Conservation (phyloP, 2,888 invertebrate species). For the Drosophila kambysellisi region DNA sequence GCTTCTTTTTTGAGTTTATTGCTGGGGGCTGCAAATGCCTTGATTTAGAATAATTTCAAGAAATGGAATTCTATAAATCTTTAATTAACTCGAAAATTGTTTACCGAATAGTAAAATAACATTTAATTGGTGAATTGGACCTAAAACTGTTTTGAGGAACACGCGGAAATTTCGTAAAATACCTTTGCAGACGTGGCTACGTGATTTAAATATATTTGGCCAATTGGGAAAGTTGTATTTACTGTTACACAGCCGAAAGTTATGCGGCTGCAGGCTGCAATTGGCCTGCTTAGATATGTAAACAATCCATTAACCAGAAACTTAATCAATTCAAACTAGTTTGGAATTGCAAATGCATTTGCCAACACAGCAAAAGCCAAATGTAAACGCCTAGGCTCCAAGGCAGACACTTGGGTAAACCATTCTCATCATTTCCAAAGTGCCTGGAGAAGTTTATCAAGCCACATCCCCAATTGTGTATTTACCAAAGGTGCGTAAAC, state of each 20-base stretch:
- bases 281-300: conserved; percentile 64
- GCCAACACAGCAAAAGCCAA: conserved; percentile 59
- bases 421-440: conserved; percentile 58
- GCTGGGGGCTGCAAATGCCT: conserved; percentile 13
- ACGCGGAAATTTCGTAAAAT: neutral
- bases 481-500: conserved; percentile 60
- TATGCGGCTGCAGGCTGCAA: conserved; percentile 34
- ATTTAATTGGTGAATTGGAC: neutral
- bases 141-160: conserved; percentile 7
- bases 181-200: conserved; percentile 13
- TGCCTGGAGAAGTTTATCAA: conserved; percentile 48
- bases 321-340: conserved; percentile 78
- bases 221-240: conserved; percentile 24
- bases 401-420: conserved; percentile 40
- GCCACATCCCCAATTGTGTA: conserved; percentile 39
- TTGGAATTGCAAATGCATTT: conserved; percentile 73
- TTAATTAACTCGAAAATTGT: neutral
- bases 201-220: conserved; percentile 34
- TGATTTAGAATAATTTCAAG: conserved; percentile 2
- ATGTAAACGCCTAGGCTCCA: conserved; percentile 43
- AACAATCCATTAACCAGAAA: conserved; percentile 79
- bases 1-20: conserved; percentile 7
- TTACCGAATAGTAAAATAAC: neutral
- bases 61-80: neutral
- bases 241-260: conserved; percentile 32